A percentile compares a stretch with the other conserved stretches of the same genome.
Conservation (phyloP, 30 jellyfish, hydroid and myxozoan genomes). For the Sanderia malayensis region DNA sequence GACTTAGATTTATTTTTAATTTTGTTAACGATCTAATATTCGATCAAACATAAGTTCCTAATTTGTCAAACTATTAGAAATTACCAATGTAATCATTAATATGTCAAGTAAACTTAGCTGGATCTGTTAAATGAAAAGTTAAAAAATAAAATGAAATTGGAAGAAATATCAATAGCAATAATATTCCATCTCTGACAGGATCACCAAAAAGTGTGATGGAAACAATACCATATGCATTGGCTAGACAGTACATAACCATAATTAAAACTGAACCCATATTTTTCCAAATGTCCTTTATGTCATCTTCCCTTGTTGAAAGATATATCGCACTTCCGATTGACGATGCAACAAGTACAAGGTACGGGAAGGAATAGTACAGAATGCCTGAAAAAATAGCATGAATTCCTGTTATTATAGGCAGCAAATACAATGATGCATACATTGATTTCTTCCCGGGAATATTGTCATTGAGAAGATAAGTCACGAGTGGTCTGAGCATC, state of each 20-base stretch:
- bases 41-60: no score
- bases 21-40: no score
- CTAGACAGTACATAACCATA: constrained; percentile 57
- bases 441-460: constrained; percentile 47
- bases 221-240: constrained; percentile 85
- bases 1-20: no score
- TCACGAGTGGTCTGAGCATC: constrained; percentile 44
- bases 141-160: constrained; percentile 72
- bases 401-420: constrained; percentile 70
- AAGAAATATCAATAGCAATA: constrained; percentile 53
- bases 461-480: constrained; percentile 25
- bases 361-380: constrained; percentile 73
- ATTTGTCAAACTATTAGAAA: no score
- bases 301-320: constrained; percentile 26
- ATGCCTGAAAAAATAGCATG: constrained; percentile 91
- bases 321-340: constrained; percentile 78
- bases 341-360: constrained; percentile 60
- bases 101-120: constrained; percentile 46
- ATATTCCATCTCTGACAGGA: constrained; percentile 72
- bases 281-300: constrained; percentile 15
- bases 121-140: constrained; percentile 65
- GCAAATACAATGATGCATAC: constrained; percentile 75
- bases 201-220: constrained; percentile 62
- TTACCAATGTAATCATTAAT: no score
- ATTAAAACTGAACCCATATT: constrained; percentile 36